Percentiles rank a stretch among this genome's conserved stretches.
Conservation (phyloP, 2,797 vertebrate species). For the Xiphophorus birchmanni region DNA sequence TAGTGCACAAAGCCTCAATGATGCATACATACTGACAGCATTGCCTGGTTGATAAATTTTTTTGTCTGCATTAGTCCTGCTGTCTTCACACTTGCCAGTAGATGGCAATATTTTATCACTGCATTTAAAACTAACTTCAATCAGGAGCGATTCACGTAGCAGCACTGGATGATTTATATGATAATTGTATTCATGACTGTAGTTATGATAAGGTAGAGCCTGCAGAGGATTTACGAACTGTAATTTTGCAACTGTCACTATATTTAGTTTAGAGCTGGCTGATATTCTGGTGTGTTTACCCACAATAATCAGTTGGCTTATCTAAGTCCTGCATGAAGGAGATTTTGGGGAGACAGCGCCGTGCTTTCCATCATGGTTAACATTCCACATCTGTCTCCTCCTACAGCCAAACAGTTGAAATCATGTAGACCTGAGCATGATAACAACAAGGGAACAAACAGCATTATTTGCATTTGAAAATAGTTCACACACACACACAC, state of each 20-base stretch:
- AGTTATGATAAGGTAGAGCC: constrained; percentile 38
- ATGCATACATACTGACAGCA: background rate
- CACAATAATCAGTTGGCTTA: constrained; percentile 41
- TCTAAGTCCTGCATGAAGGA: constrained; percentile 67
- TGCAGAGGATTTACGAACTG: constrained; percentile 38
- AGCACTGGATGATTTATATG: constrained; percentile 39
- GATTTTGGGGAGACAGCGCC: constrained; percentile 71
- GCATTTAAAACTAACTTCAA: constrained; percentile 1
- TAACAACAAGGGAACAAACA: constrained; percentile 42
- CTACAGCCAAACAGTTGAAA: constrained; percentile 54
- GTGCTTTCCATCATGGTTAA: constrained; percentile 71
- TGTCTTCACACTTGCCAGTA: constrained; percentile 35
- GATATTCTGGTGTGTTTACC: constrained; percentile 43
- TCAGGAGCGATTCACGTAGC: constrained; percentile 6
- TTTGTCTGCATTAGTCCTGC: background rate
- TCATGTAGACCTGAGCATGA: constrained; percentile 53
- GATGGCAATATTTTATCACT: constrained; percentile 58
- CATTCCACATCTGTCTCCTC: constrained; percentile 73
- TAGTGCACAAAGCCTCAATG: background rate
- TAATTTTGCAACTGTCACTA: constrained; percentile 40
- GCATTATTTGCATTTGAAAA: constrained; percentile 27
- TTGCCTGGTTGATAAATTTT: constrained; percentile 7
- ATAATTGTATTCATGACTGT: constrained; percentile 42
- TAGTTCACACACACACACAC: background rate
- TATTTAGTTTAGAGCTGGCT: constrained; percentile 28